Percentiles rank a stretch among this genome's conserved stretches.
phyloP scores from a whole-genome alignment of 1,140 invertebrate genomes.

The Drosophila athabasca region DNA sequence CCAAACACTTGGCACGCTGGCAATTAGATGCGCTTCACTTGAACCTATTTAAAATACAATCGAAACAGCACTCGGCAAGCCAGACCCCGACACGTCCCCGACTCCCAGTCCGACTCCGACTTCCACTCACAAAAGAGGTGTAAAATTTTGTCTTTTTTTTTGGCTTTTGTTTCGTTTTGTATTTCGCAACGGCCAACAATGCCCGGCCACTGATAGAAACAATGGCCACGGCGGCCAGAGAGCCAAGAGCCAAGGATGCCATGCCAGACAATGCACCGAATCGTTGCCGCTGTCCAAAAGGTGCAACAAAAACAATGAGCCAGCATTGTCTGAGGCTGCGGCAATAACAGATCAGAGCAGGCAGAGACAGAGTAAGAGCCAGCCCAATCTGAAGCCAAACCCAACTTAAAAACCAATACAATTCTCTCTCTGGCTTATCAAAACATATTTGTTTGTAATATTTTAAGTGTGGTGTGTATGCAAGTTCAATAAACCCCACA shows the following conservation, averaged over 20 bases:
- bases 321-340: constrained; percentile 40
- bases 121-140: constrained; percentile 69
- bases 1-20: constrained; percentile 75
- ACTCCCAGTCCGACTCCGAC: constrained; percentile 1
- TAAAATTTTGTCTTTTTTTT: constrained; percentile 65
- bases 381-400: constrained; percentile 1
- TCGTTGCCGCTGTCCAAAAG: constrained; percentile 44
- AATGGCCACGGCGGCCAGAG: constrained; percentile 49
- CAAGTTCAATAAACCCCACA: constrained; percentile 71
- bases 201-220: constrained; percentile 72
- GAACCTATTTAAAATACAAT: constrained; percentile 82
- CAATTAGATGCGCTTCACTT: constrained; percentile 81
- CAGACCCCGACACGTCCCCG: too few species aligned
- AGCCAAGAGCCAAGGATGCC: constrained; percentile 42
- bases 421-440: constrained; percentile 46
- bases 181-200: constrained; percentile 75
- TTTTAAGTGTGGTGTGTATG: constrained; percentile 14
- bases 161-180: constrained; percentile 35
- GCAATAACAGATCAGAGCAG: constrained; percentile 58
- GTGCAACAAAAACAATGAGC: constrained; percentile 42
- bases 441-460: constrained; percentile 44
- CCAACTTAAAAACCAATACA: constrained; percentile 1
- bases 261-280: constrained; percentile 55
- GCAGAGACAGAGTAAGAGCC: constrained; percentile 5
- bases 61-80: constrained; percentile 48